Percentiles rank a stretch among this genome's conserved stretches.
phyloP scores from a whole-genome alignment of 2,113 vertebrate species.

The Proteles cristata region DNA sequence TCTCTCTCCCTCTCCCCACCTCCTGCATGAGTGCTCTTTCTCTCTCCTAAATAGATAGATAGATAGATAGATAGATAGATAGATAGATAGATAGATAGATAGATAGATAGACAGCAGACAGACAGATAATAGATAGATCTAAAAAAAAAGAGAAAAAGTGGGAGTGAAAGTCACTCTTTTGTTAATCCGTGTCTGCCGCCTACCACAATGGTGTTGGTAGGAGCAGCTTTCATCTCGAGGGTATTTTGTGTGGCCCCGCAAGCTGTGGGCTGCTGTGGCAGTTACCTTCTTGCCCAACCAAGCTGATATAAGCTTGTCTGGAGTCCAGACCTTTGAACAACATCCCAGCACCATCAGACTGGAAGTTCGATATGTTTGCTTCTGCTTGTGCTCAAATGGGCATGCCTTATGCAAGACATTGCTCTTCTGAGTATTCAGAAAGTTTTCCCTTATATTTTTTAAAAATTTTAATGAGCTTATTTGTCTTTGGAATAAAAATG shows the following conservation, averaged over 20 bases:
- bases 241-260: accelerated
- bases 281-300: not conserved
- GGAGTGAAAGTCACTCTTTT: not conserved
- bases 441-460: not conserved
- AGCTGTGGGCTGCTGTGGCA: too few species aligned
- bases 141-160: too few species aligned
- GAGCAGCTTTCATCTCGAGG: not conserved
- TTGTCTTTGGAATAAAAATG: not conserved
- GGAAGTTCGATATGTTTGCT: accelerated
- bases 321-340: not conserved
- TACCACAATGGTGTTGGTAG: too few species aligned
- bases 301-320: not conserved
- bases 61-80: too few species aligned
- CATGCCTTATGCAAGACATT: not conserved
- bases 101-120: too few species aligned
- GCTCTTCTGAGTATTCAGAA: not conserved
- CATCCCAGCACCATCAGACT: not conserved
- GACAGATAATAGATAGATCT: too few species aligned
- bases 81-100: too few species aligned
- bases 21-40: too few species aligned
- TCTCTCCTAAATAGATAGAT: too few species aligned
- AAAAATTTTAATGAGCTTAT: not conserved
- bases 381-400: not conserved
- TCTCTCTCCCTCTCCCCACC: too few species aligned
- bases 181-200: not conserved